Evolutionary conservation across 2,797 vertebrate genomes (phyloP).

Genomic region (Spheniscus humboldti): DNA sequence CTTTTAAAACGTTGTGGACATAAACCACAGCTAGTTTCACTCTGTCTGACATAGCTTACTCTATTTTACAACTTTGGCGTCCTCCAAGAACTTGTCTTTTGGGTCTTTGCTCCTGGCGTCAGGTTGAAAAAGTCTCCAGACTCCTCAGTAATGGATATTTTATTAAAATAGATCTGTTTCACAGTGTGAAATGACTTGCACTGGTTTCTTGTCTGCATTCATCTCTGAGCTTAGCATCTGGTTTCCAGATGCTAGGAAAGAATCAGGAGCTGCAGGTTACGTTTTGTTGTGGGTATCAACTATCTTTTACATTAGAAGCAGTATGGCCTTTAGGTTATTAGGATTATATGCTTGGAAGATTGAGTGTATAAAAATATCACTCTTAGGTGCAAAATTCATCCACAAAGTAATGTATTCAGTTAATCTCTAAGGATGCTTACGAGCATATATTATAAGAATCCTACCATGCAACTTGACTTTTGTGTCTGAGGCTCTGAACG

Average conservation of each 20-base stretch:
- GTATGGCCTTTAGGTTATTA: neutral
- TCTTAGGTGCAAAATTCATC: neutral
- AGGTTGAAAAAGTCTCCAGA: neutral
- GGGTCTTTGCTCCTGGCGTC: neutral
- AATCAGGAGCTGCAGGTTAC: neutral
- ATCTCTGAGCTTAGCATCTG: neutral
- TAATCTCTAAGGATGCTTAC: neutral
- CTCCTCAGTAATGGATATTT: neutral
- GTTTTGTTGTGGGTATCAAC: neutral
- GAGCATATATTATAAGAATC: neutral
- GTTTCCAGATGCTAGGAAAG: neutral
- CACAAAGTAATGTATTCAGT: neutral
- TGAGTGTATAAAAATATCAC: neutral
- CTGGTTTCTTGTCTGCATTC: neutral
- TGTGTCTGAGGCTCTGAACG: neutral
- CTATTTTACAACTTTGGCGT: neutral
- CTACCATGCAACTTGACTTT: neutral
- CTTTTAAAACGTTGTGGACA: neutral
- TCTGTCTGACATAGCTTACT: neutral
- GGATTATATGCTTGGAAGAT: neutral
- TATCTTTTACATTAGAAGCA: neutral
- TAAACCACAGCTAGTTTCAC: neutral
- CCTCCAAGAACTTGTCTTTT: neutral
- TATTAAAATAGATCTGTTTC: neutral
- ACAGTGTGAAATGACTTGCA: neutral